Conservation (phyloP, 2,888 invertebrate species). For the Xanthia togata region DNA sequence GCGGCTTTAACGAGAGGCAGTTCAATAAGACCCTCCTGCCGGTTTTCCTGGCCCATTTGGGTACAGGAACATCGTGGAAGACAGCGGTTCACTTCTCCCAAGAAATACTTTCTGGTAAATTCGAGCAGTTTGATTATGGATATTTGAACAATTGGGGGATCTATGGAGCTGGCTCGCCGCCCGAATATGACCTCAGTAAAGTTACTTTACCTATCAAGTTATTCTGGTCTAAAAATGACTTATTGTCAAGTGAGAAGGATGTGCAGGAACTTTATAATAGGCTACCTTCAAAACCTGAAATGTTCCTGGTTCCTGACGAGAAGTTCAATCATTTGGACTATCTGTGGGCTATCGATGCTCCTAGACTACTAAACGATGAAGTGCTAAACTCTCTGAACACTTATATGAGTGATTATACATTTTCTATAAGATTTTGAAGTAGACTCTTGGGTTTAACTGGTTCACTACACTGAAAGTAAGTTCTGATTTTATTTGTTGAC, state of each 20-base stretch:
- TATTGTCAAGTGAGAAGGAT: conserved; percentile 92
- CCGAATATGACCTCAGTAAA: conserved; percentile 91
- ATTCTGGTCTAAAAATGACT: conserved; percentile 93
- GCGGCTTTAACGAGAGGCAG: conserved; percentile 93
- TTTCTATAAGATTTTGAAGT: conserved; percentile 48
- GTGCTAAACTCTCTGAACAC: conserved; percentile 78
- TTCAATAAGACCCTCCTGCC: conserved; percentile 93
- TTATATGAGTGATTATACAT: conserved; percentile 46
- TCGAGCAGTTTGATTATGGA: conserved; percentile 93
- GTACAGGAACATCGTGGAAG: conserved; percentile 94
- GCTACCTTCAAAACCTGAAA: conserved; percentile 86
- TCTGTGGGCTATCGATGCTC: conserved; percentile 92
- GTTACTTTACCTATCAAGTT: conserved; percentile 91
- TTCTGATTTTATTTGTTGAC: conserved; percentile 11
- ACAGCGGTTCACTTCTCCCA: conserved; percentile 93
- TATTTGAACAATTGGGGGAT: conserved; percentile 86
- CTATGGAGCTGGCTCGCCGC: conserved; percentile 91
- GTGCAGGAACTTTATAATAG: conserved; percentile 86
- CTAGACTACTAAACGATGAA: conserved; percentile 90
- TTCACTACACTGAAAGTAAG: background rate
- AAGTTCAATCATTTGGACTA: conserved; percentile 94
- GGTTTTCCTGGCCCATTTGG: conserved; percentile 92
- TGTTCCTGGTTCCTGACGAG: conserved; percentile 90
- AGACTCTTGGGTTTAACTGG: background rate
- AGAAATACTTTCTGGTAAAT: conserved; percentile 89